Conservation (phyloP, 2,888 invertebrate genomes). For the Netelia melanura region DNA sequence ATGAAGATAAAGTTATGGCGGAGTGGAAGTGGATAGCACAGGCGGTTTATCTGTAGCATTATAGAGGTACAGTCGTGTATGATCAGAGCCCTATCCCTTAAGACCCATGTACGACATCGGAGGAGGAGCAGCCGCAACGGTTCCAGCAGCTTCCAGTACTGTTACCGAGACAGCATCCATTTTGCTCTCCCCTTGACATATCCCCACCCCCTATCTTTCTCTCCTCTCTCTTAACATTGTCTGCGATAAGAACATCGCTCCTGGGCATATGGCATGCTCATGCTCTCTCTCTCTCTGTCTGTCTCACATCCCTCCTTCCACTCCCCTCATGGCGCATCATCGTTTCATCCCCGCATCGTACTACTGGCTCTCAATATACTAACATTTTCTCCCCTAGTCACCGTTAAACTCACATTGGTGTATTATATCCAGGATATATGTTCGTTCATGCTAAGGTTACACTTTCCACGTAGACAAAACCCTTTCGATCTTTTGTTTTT, state of each 20-base stretch:
- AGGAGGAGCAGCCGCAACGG: constrained; percentile 13
- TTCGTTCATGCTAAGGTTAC: neutral
- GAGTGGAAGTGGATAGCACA: constrained; percentile 18
- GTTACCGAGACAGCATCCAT: constrained; percentile 28
- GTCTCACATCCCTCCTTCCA: no score
- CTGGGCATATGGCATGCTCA: constrained; percentile 34
- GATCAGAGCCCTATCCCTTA: constrained; percentile 53
- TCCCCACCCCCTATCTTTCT: constrained; percentile 3
- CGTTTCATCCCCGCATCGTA: constrained; percentile 7
- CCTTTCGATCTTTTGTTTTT: constrained; percentile 7
- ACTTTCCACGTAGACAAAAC: neutral
- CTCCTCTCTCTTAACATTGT: neutral
- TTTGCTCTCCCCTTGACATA: constrained; percentile 29
- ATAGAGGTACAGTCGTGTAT: constrained; percentile 40
- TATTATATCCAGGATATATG: neutral
- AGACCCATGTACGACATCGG: constrained; percentile 58
- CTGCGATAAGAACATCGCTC: constrained; percentile 27
- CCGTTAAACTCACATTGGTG: neutral
- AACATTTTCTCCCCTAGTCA: neutral
- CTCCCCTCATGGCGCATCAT: neutral
- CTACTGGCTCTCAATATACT: neutral
- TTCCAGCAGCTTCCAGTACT: constrained; percentile 9
- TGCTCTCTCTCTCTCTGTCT: constrained; percentile 1
- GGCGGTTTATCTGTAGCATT: constrained; percentile 32
- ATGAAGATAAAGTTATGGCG: constrained; percentile 6